Percentiles rank a stretch among this genome's conserved stretches.
phyloP scores from a whole-genome alignment of 1,140 invertebrate species.

The Melanaphis sacchari region DNA sequence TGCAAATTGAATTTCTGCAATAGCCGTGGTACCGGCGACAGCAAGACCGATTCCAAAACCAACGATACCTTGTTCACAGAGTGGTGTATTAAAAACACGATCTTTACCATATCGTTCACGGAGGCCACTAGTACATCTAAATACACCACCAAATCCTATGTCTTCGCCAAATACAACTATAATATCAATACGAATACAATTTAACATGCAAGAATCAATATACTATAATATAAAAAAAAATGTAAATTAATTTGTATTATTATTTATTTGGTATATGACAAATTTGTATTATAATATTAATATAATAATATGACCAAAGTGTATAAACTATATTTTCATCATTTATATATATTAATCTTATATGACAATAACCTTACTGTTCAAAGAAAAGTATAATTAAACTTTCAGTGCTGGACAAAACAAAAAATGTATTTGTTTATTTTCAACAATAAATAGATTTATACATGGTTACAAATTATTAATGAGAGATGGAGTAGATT shows the following conservation, averaged over 20 bases:
- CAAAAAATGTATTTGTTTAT: neutral
- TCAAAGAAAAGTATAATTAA: neutral
- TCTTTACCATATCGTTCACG: constrained; percentile 93
- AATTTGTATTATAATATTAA: neutral
- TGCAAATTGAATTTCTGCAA: constrained; percentile 99
- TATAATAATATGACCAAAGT: neutral
- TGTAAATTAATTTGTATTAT: neutral
- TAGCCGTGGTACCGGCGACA: constrained; percentile 85
- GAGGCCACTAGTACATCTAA: constrained; percentile 92
- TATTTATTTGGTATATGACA: neutral
- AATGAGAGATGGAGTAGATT: no score
- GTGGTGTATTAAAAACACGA: constrained; percentile 96
- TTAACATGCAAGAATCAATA: neutral
- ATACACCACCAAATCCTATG: constrained; percentile 98
- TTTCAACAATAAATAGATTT: neutral
- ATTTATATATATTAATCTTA: neutral
- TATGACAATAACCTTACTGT: neutral
- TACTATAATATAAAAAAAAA: neutral
- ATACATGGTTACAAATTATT: neutral
- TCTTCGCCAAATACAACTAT: constrained; percentile 95
- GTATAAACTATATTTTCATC: neutral
- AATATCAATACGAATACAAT: constrained; percentile 59
- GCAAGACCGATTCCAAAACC: constrained; percentile 97
- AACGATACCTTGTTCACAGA: constrained; percentile 98
- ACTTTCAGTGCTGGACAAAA: neutral